Conservation (phyloP, 2,113 vertebrate genomes). For the Loxodonta africana region DNA sequence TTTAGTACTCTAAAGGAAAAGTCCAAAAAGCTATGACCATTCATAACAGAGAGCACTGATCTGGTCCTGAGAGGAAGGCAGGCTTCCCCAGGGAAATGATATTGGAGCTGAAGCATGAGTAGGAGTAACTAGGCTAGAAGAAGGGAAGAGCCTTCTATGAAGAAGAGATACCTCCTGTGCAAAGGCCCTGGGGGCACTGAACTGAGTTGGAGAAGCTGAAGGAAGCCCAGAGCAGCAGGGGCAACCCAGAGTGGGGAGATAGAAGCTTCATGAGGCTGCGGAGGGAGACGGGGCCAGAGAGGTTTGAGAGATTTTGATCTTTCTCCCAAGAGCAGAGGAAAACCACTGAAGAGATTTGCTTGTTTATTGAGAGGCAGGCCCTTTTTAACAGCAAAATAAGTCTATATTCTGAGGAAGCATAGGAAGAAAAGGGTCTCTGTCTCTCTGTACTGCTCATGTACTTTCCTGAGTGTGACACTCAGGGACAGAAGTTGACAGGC, state of each 20-base stretch:
- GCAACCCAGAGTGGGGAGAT: background rate
- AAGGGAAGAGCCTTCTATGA: background rate
- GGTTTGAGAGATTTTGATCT: background rate
- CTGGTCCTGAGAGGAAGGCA: background rate
- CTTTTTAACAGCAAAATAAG: background rate
- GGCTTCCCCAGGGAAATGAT: background rate
- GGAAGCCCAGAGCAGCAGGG: background rate
- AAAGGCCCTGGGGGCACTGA: conserved; percentile 25
- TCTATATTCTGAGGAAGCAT: background rate
- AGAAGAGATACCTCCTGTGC: background rate
- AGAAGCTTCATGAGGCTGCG: background rate
- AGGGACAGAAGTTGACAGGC: rapidly evolving
- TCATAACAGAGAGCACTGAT: background rate
- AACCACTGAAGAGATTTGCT: background rate
- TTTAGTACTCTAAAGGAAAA: background rate
- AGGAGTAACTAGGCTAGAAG: background rate
- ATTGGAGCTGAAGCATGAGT: background rate
- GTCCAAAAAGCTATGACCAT: background rate
- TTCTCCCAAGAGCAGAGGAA: background rate
- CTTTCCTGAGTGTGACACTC: background rate
- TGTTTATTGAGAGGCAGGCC: background rate
- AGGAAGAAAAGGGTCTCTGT: background rate
- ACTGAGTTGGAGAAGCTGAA: background rate
- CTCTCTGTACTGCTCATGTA: rapidly evolving
- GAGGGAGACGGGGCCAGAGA: background rate